phyloP scores from a whole-genome alignment of 2,888 invertebrate genomes.

The Drosophila quinaria region DNA sequence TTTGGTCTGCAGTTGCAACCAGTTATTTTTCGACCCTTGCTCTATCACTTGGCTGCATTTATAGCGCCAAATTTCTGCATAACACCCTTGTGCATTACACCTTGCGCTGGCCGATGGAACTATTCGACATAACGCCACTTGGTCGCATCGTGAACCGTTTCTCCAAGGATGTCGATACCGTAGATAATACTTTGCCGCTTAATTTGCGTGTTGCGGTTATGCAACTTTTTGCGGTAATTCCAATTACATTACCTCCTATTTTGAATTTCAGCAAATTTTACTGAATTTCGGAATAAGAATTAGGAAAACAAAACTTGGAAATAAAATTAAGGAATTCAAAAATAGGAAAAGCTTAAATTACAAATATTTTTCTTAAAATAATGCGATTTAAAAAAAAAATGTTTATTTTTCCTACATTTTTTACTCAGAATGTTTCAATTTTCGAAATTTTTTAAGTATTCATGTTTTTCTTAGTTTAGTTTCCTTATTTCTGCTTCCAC shows the following conservation, averaged over 20 bases:
- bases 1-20: conserved; percentile 72
- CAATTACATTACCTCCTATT: not conserved
- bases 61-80: conserved; percentile 89
- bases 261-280: not conserved
- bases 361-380: too few species aligned
- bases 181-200: conserved; percentile 87
- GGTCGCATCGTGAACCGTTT: conserved; percentile 91
- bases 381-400: not conserved
- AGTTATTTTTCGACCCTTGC: conserved; percentile 84
- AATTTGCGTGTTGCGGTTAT: conserved; percentile 83
- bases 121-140: conserved; percentile 92
- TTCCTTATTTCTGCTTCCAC: not conserved
- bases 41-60: conserved; percentile 85
- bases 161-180: conserved; percentile 88
- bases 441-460: not conserved
- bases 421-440: not conserved
- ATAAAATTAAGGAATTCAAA: not conserved
- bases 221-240: conserved; percentile 85
- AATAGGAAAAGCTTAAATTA: not conserved
- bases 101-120: conserved; percentile 89
- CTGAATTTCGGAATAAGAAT: not conserved
- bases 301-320: not conserved
- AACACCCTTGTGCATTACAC: conserved; percentile 88
- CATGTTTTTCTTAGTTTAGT: not conserved
- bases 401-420: too few species aligned